phyloP scores from a whole-genome alignment of 2,888 invertebrate genomes.

The Netelia inedita region DNA sequence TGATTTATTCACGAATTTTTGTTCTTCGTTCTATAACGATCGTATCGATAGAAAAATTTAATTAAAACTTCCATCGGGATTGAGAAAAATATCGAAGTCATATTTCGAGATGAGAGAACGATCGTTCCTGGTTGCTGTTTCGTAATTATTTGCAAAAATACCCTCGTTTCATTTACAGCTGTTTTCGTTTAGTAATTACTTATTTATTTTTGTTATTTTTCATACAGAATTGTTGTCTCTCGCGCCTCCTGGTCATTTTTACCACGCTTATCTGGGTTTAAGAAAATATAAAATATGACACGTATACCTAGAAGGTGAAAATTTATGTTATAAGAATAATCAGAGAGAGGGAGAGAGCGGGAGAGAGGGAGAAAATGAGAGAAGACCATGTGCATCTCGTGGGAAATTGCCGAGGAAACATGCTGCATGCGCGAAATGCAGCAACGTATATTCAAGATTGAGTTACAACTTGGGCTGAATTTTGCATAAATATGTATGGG shows the following conservation, averaged over 20 bases:
- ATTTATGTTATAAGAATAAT: neutral
- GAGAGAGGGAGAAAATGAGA: too few species aligned
- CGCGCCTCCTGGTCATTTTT: neutral
- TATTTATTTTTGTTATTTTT: neutral
- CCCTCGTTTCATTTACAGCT: neutral
- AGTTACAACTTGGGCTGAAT: conserved; percentile 29
- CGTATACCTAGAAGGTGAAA: neutral
- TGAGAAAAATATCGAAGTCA: neutral
- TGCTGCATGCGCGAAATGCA: conserved; percentile 7
- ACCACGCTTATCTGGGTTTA: neutral
- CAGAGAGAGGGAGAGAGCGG: neutral
- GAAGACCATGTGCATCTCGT: neutral
- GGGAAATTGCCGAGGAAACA: neutral
- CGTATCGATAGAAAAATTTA: too few species aligned
- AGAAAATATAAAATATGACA: neutral
- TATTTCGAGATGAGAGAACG: neutral
- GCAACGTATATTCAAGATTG: conserved; percentile 18
- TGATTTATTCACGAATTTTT: too few species aligned
- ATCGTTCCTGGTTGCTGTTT: neutral
- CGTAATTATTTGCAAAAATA: neutral
- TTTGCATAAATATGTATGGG: neutral
- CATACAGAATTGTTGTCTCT: neutral
- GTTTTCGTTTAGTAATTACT: neutral
- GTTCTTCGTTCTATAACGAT: too few species aligned
- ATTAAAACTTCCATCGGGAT: too few species aligned